Evolutionary conservation across 2,113 vertebrate genomes (phyloP).

Genomic region (Ophthalmolycus amberensis): DNA sequence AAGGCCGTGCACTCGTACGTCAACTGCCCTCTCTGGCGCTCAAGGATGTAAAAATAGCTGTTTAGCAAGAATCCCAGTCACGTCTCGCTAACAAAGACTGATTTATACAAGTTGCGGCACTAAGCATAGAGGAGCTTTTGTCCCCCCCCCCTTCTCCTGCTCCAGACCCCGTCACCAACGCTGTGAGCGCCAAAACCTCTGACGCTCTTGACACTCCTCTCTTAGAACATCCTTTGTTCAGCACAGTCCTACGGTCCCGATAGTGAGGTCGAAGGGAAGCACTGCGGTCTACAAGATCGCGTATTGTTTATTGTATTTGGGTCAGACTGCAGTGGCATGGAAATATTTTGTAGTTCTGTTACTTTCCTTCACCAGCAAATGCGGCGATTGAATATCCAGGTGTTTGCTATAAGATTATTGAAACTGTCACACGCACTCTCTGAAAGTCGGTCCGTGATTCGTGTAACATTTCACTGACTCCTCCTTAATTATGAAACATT

Average conservation of each 20-base stretch:
- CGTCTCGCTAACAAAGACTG: conserved; percentile 80
- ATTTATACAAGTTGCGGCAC: conserved; percentile 76
- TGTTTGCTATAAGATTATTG: conserved; percentile 27
- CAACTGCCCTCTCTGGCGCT: conserved; percentile 65
- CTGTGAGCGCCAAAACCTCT: conserved; percentile 78
- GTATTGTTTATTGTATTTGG: conserved; percentile 57
- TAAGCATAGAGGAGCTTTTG: conserved; percentile 81
- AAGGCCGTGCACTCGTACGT: conserved; percentile 64
- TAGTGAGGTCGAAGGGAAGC: conserved; percentile 40
- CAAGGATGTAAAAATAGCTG: conserved; percentile 82
- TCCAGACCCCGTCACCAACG: conserved; percentile 75
- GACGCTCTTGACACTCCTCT: conserved; percentile 73
- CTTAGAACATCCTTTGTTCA: conserved; percentile 79
- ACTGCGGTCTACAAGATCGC: conserved; percentile 42
- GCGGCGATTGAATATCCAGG: conserved; percentile 10
- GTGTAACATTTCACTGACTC: conserved; percentile 2
- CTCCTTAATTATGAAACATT: not conserved
- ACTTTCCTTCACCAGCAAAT: conserved; percentile 41
- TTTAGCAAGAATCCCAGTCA: conserved; percentile 79
- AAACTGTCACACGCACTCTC: conserved; percentile 32
- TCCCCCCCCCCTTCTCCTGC: conserved; percentile 63
- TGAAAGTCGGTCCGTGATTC: conserved; percentile 1
- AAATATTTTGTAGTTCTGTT: conserved; percentile 20
- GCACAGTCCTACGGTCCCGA: conserved; percentile 54
- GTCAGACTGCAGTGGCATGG: conserved; percentile 59